Evolutionary conservation across 1,140 invertebrate species (phyloP), one percentile per base, ranked within the genome.

Genomic region (Reticulitermes speratus): DNA sequence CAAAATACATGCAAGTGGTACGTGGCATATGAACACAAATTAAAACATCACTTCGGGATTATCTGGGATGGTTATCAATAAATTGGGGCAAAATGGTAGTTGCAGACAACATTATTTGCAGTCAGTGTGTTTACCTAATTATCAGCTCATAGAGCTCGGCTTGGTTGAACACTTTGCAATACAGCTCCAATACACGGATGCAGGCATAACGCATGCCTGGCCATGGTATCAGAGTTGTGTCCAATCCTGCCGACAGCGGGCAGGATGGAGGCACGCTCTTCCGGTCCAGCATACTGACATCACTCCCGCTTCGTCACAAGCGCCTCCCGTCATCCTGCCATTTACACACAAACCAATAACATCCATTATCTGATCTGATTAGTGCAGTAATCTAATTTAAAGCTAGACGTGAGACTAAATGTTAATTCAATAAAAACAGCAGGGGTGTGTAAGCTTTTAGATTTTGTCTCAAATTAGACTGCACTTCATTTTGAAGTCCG

Each of bases 151-250:
- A 93, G 85, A 96, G 93, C 91, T 96, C 95, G 90, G 94, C 94
- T 89, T 95, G 94, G 89, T 96, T 95, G 91, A 97, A 96, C 88
- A 96, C 95, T 90, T 96, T 96, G 91, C 95, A 96, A 90, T 97
- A 97, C 81, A 96, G 92, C 89, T 96, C 95, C 82, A 97, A 92
- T 83, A 97, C 94, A 91, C 95, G 94, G 86, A 96, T 93, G 91
- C 96, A 96, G 88, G 95, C 94, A 90, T 95, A 95, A 87, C 94
- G 93, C 90, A 96, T 93, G 32, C 96, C 96, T 12, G 95, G 94
- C 96, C 96, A 96, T 82, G 94, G 95, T 84, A 94, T 90, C 30
- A 94, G 91, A 21, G 92, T 88, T 12, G 89, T 90, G 87, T 91
- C 90, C 86, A 91, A 88, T 38, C 90, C 89, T 45, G 88, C 84